These are phyloP conservation scores for Canis aureus DNA, from an alignment of 2,113 vertebrate species.

Conservation along the genomic window DNA sequence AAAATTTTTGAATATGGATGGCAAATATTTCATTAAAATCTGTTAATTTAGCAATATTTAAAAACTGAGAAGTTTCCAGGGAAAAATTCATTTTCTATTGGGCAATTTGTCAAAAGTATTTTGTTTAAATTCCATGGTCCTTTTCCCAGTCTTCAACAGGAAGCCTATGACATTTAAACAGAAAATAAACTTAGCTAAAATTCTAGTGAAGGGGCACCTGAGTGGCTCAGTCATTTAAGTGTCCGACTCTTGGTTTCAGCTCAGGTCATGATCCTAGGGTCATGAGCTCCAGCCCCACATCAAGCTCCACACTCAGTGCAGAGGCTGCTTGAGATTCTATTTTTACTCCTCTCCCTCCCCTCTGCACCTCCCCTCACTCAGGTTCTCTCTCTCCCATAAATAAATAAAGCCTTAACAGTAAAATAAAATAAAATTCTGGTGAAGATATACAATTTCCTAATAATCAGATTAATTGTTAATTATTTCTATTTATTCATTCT, in stretches of 20 bases:
- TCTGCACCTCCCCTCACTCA: too few species aligned
- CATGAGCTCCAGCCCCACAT: too few species aligned
- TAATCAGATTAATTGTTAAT: neutral
- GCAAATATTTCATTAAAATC: neutral
- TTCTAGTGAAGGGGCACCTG: too few species aligned
- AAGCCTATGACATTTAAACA: neutral
- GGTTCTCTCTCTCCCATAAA: too few species aligned
- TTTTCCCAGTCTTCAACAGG: neutral
- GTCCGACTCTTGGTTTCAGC: too few species aligned
- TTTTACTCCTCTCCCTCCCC: too few species aligned
- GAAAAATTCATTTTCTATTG: neutral
- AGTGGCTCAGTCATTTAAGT: too few species aligned
- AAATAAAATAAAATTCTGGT: neutral
- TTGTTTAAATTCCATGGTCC: neutral
- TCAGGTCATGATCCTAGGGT: too few species aligned
- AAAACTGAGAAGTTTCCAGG: neutral
- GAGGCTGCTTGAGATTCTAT: too few species aligned
- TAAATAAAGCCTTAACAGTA: too few species aligned
- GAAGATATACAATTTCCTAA: neutral
- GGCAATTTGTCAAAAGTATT: neutral
- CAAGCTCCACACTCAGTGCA: too few species aligned
- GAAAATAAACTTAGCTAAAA: neutral
- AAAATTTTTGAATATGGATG: neutral
- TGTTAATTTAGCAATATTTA: neutral
- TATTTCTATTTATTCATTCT: neutral